These are phyloP conservation scores for Pantherophis vulpinus DNA, from an alignment of 2,797 vertebrate species.

Conservation along the genomic window DNA sequence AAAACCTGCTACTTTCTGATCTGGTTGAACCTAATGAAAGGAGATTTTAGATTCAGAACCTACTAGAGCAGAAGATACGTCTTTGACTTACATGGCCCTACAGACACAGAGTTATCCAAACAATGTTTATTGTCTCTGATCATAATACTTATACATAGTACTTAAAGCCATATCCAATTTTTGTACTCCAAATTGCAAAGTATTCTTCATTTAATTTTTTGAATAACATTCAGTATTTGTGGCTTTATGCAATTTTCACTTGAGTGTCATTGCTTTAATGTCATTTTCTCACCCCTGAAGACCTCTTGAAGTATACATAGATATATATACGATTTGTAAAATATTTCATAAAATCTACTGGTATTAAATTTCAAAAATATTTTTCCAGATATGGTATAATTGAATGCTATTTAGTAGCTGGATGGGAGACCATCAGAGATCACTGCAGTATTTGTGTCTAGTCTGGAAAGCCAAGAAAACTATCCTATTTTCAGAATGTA, in stretches of 20 bases:
- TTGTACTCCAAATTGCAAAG: constrained; percentile 9
- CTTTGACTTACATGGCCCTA: constrained; percentile 59
- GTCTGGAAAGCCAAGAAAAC: neutral
- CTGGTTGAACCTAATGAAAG: constrained; percentile 67
- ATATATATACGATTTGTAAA: constrained; percentile 3
- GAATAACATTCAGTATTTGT: neutral
- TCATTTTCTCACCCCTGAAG: constrained; percentile 2
- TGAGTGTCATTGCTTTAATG: constrained; percentile 3
- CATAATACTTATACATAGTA: constrained; percentile 46
- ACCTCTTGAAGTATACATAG: neutral
- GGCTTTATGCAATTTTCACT: neutral
- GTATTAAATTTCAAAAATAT: neutral
- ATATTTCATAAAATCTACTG: constrained; percentile 2
- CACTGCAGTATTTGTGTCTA: neutral
- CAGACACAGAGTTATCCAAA: constrained; percentile 57
- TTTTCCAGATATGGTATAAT: constrained; percentile 16
- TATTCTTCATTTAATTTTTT: constrained; percentile 5
- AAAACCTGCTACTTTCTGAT: constrained; percentile 77
- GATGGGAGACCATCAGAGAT: neutral
- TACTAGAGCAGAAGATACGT: constrained; percentile 68
- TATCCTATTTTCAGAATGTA: neutral
- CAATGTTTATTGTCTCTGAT: constrained; percentile 62
- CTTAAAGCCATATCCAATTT: constrained; percentile 20
- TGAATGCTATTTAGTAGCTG: neutral
- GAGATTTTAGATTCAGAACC: constrained; percentile 69